phyloP scores from a whole-genome alignment of 1,140 invertebrate genomes.

The Euura lappo region DNA sequence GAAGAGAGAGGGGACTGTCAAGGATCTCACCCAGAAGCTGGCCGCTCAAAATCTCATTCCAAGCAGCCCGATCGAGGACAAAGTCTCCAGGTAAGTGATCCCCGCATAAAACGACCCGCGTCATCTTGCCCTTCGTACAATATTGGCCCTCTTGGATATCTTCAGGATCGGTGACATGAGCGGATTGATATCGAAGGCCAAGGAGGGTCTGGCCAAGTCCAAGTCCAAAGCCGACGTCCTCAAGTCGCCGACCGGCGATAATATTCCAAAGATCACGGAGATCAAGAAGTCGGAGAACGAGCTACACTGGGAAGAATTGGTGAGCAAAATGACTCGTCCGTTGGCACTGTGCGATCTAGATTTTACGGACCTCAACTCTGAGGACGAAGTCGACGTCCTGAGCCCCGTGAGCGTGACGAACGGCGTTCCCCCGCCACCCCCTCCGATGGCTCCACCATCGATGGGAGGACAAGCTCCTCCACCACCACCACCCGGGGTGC shows the following conservation, averaged over 20 bases:
- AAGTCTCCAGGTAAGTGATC: slow-evolving; percentile 53
- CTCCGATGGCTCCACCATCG: slow-evolving; percentile 63
- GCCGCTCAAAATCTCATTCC: slow-evolving; percentile 71
- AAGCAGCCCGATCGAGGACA: slow-evolving; percentile 65
- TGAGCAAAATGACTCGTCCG: slow-evolving; percentile 80
- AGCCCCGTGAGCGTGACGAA: slow-evolving; percentile 66
- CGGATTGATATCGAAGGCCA: slow-evolving; percentile 90
- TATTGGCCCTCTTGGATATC: not conserved
- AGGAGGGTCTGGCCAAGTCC: slow-evolving; percentile 87
- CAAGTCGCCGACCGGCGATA: slow-evolving; percentile 72
- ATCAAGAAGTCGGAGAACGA: slow-evolving; percentile 91
- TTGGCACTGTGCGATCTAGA: slow-evolving; percentile 94
- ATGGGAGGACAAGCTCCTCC: slow-evolving; percentile 38
- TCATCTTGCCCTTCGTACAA: slow-evolving; percentile 17
- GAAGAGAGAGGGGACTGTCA: slow-evolving; percentile 80
- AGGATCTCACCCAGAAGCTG: slow-evolving; percentile 85
- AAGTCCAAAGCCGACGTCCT: slow-evolving; percentile 76
- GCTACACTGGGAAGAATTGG: slow-evolving; percentile 92
- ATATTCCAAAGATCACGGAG: slow-evolving; percentile 68
- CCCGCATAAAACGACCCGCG: slow-evolving; percentile 3
- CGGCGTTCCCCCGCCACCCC: slow-evolving; percentile 76
- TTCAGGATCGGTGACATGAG: slow-evolving; percentile 80
- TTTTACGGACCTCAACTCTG: slow-evolving; percentile 90
- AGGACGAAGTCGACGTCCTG: slow-evolving; percentile 75
- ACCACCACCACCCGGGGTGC: slow-evolving; percentile 53